Conservation (phyloP, 2,888 invertebrate species). For the Phalera bucephala region DNA sequence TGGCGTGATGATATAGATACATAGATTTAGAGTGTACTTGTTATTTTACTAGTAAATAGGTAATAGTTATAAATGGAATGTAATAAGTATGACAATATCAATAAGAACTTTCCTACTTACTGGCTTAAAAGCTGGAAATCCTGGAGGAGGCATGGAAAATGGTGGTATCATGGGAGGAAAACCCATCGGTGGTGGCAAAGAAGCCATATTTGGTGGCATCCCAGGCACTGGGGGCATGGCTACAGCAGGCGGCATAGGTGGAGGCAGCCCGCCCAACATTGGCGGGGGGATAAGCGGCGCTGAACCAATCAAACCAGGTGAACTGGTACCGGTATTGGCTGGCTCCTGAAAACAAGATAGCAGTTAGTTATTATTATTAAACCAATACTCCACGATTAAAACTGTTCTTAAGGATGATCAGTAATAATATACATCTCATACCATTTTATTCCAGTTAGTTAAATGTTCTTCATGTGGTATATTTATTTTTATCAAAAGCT, state of each 20-base stretch:
- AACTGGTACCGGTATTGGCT: conserved; percentile 61
- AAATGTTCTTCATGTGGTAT: too few relatives aligned
- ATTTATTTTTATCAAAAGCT: too few relatives aligned
- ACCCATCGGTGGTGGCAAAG: conserved; percentile 74
- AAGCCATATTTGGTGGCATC: conserved; percentile 66
- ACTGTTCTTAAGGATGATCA: too few relatives aligned
- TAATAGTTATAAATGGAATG: too few relatives aligned
- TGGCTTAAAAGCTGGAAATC: conserved; percentile 82
- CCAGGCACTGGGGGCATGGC: conserved; percentile 79
- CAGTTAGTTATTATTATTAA: too few relatives aligned
- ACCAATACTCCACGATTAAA: too few relatives aligned
- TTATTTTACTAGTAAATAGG: too few relatives aligned
- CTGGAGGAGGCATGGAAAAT: conserved; percentile 91
- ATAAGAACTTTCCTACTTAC: conserved; percentile 35
- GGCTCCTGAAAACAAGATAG: conserved; percentile 63
- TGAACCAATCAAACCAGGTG: conserved; percentile 60
- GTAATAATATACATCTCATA: too few relatives aligned
- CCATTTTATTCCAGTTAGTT: too few relatives aligned
- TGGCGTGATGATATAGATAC: too few relatives aligned
- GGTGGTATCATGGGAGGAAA: conserved; percentile 87
- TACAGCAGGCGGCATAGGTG: conserved; percentile 76
- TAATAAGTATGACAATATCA: too few relatives aligned
- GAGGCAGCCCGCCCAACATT: conserved; percentile 72
- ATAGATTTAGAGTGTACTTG: too few relatives aligned
- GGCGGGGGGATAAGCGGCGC: conserved; percentile 64